Conservation (phyloP, 37 sponge, comb jelly and placozoan species). For the Oopsacas minuta region DNA sequence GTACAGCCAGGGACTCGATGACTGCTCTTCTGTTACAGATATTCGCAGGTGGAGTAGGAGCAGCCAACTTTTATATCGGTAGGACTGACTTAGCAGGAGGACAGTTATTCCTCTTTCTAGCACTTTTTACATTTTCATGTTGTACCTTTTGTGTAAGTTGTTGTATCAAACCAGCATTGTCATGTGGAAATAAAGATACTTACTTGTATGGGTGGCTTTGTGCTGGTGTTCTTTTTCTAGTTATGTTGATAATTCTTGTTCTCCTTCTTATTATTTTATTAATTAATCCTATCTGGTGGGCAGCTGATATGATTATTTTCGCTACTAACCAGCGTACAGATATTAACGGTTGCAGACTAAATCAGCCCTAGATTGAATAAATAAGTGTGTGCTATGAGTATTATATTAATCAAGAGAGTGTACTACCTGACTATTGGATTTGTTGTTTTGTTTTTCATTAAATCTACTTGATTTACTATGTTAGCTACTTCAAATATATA, state of each 20-base stretch:
- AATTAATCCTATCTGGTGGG: slow-evolving; percentile 49
- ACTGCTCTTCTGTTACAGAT: slow-evolving; percentile 5
- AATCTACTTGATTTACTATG: no score
- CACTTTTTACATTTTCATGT: slow-evolving; percentile 5
- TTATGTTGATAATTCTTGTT: not conserved
- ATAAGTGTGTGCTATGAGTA: no score
- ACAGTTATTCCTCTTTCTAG: slow-evolving; percentile 22
- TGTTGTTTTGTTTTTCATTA: no score
- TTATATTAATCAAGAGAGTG: no score
- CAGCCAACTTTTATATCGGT: slow-evolving; percentile 75
- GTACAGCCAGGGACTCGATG: not conserved
- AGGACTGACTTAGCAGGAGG: slow-evolving; percentile 36
- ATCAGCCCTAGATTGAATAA: no score
- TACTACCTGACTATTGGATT: no score
- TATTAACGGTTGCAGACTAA: slow-evolving; percentile 43
- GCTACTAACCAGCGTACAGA: slow-evolving; percentile 43
- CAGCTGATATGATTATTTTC: slow-evolving; percentile 62
- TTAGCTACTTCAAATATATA: no score
- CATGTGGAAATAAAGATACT: slow-evolving; percentile 17
- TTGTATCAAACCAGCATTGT: not conserved
- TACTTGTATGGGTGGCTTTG: not conserved
- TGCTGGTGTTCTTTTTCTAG: not conserved
- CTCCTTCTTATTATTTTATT: slow-evolving; percentile 12
- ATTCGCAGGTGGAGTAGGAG: slow-evolving; percentile 45
- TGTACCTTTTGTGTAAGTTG: not conserved